Conservation (phyloP, 2,113 vertebrate genomes). For the Corythornis cristatus region DNA sequence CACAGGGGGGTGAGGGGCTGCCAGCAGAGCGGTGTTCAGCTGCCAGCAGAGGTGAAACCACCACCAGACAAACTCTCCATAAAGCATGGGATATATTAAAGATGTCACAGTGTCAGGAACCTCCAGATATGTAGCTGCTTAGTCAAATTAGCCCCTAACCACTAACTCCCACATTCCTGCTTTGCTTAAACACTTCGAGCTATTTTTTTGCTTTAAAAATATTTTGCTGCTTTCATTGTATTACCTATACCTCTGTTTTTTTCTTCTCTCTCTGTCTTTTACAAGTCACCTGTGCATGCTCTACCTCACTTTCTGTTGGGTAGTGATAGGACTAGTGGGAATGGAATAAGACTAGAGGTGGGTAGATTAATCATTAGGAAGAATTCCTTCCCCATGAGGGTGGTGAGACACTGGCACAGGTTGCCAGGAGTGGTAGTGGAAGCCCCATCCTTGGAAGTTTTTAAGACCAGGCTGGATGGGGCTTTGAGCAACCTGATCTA, state of each 20-base stretch:
- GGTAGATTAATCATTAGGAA: no score
- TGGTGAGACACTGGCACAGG: no score
- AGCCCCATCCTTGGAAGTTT: no score
- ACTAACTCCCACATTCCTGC: not conserved
- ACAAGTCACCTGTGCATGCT: not conserved
- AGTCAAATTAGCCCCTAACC: not conserved
- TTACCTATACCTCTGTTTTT: not conserved
- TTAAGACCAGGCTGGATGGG: no score
- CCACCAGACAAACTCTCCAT: not conserved
- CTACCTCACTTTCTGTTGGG: not conserved
- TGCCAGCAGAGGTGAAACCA: no score
- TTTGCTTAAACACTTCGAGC: not conserved
- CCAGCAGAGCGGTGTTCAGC: no score
- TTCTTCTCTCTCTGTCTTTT: not conserved
- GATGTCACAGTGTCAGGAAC: not conserved
- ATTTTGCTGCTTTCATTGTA: not conserved
- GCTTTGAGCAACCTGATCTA: no score
- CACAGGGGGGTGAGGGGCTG: no score
- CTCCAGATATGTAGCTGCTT: not conserved
- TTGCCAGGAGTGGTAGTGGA: no score
- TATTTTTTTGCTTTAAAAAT: not conserved
- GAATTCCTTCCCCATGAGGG: no score
- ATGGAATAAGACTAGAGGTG: no score
- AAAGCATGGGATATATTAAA: not conserved
- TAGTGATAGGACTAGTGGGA: no score